A percentile compares a stretch with the other conserved stretches of the same genome.
Evolutionary conservation across 2,113 vertebrate genomes (phyloP).

Genomic region (Rhadina sibilatrix): DNA sequence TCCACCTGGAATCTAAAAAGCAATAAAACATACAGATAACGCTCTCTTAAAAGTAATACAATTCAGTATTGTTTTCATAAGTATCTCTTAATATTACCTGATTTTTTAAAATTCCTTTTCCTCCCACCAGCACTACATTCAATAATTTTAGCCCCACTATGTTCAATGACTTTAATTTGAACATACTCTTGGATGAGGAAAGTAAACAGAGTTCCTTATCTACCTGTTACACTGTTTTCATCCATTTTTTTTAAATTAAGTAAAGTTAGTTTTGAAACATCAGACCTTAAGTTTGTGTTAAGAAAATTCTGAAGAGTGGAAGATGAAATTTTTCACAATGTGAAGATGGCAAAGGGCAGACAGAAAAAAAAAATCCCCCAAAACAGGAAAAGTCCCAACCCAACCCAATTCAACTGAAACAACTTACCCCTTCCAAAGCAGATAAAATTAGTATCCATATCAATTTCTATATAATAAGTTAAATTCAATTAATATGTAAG

Average conservation of each 20-base stretch:
- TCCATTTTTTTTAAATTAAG: not conserved
- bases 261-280: not conserved
- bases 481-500: not conserved
- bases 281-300: not conserved
- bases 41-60: not conserved
- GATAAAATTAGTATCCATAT: not conserved
- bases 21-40: not conserved
- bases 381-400: not conserved
- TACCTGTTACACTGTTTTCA: not conserved
- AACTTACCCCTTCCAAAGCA: accelerated
- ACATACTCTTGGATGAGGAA: not conserved
- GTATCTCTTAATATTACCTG: not conserved
- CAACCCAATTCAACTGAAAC: not conserved
- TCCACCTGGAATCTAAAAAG: not conserved
- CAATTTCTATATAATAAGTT: not conserved
- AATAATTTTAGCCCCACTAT: not conserved
- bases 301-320: accelerated
- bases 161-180: not conserved
- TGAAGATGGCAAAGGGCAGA: not conserved
- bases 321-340: accelerated
- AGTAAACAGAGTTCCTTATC: not conserved
- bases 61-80: not conserved
- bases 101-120: not conserved
- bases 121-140: accelerated
- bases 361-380: not conserved